A percentile compares a stretch with the other conserved stretches of the same genome.
Evolutionary conservation across 1,140 invertebrate genomes (phyloP).

Genomic region (Hylyphantes graminicola): DNA sequence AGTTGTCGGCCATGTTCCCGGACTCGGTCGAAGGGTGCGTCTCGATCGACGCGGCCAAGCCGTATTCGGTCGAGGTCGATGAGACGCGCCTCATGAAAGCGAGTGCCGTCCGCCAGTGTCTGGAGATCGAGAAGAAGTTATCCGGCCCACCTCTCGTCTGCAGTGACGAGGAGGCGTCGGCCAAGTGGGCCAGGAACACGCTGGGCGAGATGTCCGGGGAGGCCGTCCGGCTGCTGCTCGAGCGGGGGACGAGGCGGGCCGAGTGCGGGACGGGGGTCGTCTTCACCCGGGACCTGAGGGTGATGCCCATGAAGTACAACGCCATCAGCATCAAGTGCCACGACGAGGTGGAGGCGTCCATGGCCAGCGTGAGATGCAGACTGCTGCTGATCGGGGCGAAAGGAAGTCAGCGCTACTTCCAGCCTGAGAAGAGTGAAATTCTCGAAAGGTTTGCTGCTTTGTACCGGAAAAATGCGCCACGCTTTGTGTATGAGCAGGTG

Average conservation of each 20-base stretch:
- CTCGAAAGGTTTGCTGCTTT: conserved; percentile 54
- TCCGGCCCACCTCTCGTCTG: conserved; percentile 41
- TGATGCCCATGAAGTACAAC: conserved; percentile 10
- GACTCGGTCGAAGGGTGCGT: conserved; percentile 72
- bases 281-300: conserved; percentile 59
- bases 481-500: conserved; percentile 77
- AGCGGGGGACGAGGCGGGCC: conserved; percentile 45
- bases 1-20: conserved; percentile 66
- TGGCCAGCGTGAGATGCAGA: conserved; percentile 50
- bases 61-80: conserved; percentile 19
- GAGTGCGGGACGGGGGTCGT: conserved; percentile 25
- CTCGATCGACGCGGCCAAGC: conserved; percentile 71
- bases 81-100: neutral
- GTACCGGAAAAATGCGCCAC: conserved; percentile 58
- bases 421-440: conserved; percentile 14
- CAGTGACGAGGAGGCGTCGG: conserved; percentile 57
- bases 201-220: conserved; percentile 45
- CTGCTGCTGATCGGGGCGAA: conserved; percentile 61
- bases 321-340: conserved; percentile 27
- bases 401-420: conserved; percentile 14
- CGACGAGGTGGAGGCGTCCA: conserved; percentile 28
- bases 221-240: conserved; percentile 52
- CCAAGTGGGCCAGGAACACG: conserved; percentile 62
- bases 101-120: conserved; percentile 7
- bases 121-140: conserved; percentile 49